Conservation (phyloP, 2,888 invertebrate genomes). For the Asteroscopus sphinx region DNA sequence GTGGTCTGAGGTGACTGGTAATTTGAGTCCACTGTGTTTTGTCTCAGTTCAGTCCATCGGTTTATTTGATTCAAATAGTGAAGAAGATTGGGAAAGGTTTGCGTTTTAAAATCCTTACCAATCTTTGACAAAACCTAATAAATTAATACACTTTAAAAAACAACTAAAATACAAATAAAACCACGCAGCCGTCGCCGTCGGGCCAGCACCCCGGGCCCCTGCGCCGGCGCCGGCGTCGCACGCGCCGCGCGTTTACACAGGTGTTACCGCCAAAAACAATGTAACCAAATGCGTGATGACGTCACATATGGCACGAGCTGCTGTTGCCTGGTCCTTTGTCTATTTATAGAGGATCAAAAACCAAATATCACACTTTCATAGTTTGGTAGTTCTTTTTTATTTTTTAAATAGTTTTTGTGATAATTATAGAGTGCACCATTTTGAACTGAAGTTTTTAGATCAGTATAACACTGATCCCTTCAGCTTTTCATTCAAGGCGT, state of each 20-base stretch:
- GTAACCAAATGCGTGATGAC: slow-evolving; percentile 44
- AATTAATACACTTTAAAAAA: neutral
- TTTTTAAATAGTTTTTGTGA: neutral
- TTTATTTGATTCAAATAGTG: no score
- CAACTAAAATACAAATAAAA: slow-evolving; percentile 1
- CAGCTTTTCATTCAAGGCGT: no score
- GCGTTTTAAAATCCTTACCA: no score
- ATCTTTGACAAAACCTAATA: no score
- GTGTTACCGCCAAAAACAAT: slow-evolving; percentile 48
- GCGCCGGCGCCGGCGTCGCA: slow-evolving; percentile 53
- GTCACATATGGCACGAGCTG: slow-evolving; percentile 22
- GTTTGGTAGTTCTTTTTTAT: neutral
- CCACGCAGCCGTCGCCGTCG: neutral
- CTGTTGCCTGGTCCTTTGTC: slow-evolving; percentile 41
- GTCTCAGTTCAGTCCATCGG: no score
- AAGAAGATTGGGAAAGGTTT: no score
- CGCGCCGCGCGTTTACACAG: slow-evolving; percentile 59
- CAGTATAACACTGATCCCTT: no score
- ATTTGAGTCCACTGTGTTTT: no score
- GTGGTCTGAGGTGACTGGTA: no score
- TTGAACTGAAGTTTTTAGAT: no score
- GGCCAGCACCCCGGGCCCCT: slow-evolving; percentile 10
- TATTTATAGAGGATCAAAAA: slow-evolving; percentile 18
- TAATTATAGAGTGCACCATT: no score
- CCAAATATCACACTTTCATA: neutral